Conservation (phyloP, 53 echinoderm and acorn worm species). For the Echinarachnius parma region DNA sequence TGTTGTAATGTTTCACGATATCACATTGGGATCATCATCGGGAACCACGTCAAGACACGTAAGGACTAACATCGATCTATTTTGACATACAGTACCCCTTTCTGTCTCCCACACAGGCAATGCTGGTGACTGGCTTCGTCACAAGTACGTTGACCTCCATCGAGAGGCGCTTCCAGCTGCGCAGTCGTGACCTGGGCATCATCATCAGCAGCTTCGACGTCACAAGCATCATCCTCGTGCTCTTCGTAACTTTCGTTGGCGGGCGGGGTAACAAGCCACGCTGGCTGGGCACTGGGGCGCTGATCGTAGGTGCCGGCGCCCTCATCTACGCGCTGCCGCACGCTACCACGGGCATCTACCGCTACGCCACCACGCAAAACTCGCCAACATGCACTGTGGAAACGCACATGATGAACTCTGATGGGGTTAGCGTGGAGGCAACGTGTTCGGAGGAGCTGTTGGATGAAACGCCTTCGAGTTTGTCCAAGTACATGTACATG, state of each 20-base stretch:
- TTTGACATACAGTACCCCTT: no score
- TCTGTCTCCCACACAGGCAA: slow-evolving; percentile 54
- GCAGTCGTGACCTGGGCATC: slow-evolving; percentile 67
- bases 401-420: neutral
- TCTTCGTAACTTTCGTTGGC: slow-evolving; percentile 81
- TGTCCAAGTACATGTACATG: slow-evolving; percentile 72
- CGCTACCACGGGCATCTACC: slow-evolving; percentile 61
- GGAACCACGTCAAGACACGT: no score
- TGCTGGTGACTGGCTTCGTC: slow-evolving; percentile 72
- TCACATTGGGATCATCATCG: no score
- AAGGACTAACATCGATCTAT: no score
- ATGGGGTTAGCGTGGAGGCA: neutral
- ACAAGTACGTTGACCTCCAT: slow-evolving; percentile 64
- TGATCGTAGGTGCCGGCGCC: slow-evolving; percentile 66
- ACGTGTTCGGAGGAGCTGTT: slow-evolving; percentile 4
- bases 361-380: slow-evolving; percentile 42
- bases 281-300: slow-evolving; percentile 62
- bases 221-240: slow-evolving; percentile 57
- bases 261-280: slow-evolving; percentile 73
- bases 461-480: slow-evolving; percentile 23
- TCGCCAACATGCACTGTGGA: slow-evolving; percentile 17
- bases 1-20: no score
- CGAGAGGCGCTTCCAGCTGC: slow-evolving; percentile 79
- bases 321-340: slow-evolving; percentile 73
- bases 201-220: slow-evolving; percentile 72